phyloP scores from a whole-genome alignment of 2,113 vertebrate genomes.

The Sapajus apella region DNA sequence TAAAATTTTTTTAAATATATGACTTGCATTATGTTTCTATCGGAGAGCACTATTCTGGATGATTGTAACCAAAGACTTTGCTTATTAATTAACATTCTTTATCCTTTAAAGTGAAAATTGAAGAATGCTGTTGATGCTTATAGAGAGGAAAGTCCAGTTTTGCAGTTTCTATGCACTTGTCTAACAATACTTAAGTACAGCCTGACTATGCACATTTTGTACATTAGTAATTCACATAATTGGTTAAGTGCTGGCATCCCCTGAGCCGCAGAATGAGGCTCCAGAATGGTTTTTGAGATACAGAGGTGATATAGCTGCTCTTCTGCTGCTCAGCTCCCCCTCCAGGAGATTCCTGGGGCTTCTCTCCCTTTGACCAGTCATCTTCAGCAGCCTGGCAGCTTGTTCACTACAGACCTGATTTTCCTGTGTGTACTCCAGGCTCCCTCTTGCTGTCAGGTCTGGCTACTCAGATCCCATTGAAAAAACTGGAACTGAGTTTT shows the following conservation, averaged over 20 bases:
- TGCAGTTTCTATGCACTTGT: background rate
- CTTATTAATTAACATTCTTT: background rate
- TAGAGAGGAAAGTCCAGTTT: background rate
- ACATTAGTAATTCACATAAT: background rate
- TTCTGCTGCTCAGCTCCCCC: background rate
- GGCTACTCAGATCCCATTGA: background rate
- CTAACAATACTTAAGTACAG: background rate
- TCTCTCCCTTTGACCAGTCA: accelerated
- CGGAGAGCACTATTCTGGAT: background rate
- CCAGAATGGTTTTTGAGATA: background rate
- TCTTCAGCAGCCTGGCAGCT: background rate
- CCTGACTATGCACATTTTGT: background rate
- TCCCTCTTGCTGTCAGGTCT: conserved; percentile 45
- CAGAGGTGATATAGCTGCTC: accelerated
- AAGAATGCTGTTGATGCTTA: background rate
- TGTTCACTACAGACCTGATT: background rate
- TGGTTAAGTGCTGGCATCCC: background rate
- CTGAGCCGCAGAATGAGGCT: background rate
- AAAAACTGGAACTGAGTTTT: background rate
- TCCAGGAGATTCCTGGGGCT: background rate
- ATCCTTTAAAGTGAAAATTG: background rate
- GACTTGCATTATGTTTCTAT: background rate
- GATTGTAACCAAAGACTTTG: background rate
- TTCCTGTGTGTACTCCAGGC: background rate
- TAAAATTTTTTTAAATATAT: background rate